Base-by-base conservation (phyloP, 2,888 invertebrate genomes). In the Lithophane semibrunnea region DNA sequence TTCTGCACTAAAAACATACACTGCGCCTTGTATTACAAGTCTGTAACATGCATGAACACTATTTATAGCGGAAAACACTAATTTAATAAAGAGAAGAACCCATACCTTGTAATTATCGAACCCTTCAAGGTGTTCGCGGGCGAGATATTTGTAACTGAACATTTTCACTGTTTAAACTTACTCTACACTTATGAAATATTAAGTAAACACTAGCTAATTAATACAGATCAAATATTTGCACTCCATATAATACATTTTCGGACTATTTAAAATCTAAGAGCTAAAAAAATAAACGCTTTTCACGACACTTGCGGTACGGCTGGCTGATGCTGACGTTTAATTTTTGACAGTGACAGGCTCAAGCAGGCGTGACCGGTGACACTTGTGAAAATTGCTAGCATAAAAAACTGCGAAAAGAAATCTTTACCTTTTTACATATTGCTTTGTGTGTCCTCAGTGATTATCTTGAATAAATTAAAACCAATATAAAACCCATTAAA, bases 101-200 rank as follows among this genome's bases (percentile, higher is more conserved):
- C 67, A 71, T 94, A 96, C 99, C 98, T 99, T 99, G 94, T 99
- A 99, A 94, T 98, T 98, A 96, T 99, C 99, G 96, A 99, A 99
- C 86, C 99, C 99, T 92, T 98, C 97, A 79, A 99, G 97, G 93
- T 99, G 98, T 90, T 98, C 98, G 87, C 97, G 97, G 74, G 97
- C 97, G 85, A 99, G 97, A 96, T 99, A 99, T 94, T 98, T 97
- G 90, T 97, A 97, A 93, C 98, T 97, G 92, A 98, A 94, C 96
- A 96, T 96, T 92, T 93, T 95, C 82, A 87, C 85, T 82, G 82
- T 84, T 90, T 90, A 86, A 76, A 86, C 84, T 84, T 82, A 84
- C 60, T 70, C 79, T 74, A 74, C 70, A 77, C 74, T 60, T 79
- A 56, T 56, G n/a, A 74, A 79, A 75, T 74, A 76, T 56, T 61